Percentiles rank a stretch among this genome's conserved stretches.
These are phyloP conservation scores for Istiophorus platypterus DNA, from an alignment of 2,113 vertebrate genomes.

Conservation along the genomic window DNA sequence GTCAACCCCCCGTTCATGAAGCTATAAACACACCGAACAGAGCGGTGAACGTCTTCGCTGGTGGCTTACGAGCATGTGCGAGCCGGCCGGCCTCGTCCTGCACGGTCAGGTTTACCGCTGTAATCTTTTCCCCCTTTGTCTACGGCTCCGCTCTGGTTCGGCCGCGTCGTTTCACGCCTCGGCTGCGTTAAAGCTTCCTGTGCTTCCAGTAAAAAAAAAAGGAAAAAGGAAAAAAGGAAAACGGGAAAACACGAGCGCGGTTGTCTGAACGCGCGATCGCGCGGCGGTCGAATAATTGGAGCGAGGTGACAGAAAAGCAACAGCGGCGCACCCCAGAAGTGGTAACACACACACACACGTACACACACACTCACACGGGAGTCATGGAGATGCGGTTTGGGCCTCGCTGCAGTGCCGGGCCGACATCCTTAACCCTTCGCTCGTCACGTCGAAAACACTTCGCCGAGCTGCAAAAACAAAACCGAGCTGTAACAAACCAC, in stretches of 20 bases:
- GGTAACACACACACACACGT: background rate
- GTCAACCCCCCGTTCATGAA: background rate
- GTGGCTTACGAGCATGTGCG: constrained; percentile 13
- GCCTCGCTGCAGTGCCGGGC: background rate
- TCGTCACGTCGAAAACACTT: no score
- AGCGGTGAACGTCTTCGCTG: constrained; percentile 23
- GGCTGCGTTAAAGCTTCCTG: background rate
- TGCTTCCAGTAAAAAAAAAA: constrained; percentile 23
- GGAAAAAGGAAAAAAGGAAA: no score
- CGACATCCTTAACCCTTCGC: background rate
- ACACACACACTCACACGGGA: no score
- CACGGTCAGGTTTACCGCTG: background rate
- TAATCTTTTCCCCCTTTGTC: constrained; percentile 12
- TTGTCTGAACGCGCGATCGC: constrained; percentile 10
- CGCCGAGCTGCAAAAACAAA: no score
- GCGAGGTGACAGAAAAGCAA: constrained; percentile 29
- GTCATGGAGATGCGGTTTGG: constrained; percentile 26
- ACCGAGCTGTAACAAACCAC: no score
- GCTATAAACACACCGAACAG: background rate
- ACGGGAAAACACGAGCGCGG: no score
- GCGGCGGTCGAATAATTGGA: constrained; percentile 34
- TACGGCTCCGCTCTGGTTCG: background rate
- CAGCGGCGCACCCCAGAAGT: constrained; percentile 26
- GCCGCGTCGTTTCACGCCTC: constrained; percentile 19
- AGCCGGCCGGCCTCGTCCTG: background rate